These are phyloP conservation scores for Geothlypis trichas DNA, from an alignment of 2,113 vertebrate genomes.

Conservation along the genomic window DNA sequence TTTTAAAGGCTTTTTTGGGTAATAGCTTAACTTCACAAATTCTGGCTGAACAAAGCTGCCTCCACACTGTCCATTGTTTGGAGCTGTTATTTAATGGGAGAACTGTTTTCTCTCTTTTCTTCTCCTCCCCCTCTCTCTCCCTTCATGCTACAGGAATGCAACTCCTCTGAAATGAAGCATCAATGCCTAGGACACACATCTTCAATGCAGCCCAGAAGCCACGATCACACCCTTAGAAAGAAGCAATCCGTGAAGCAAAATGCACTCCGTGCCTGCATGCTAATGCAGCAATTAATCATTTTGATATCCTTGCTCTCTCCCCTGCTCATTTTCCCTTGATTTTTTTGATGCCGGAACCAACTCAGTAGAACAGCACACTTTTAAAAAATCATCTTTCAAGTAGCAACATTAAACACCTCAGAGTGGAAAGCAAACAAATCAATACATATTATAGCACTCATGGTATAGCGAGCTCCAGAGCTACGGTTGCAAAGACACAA, in stretches of 20 bases:
- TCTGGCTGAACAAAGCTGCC: not conserved
- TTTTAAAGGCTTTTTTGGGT: fast-evolving
- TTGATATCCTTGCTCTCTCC: not conserved
- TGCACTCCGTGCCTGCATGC: not conserved
- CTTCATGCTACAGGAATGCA: not conserved
- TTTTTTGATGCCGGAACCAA: constrained; percentile 38
- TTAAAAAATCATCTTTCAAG: constrained; percentile 45
- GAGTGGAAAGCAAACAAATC: constrained; percentile 43
- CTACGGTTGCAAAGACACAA: not conserved
- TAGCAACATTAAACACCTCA: constrained; percentile 8
- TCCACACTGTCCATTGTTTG: not conserved
- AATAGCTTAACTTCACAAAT: not conserved
- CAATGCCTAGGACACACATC: not conserved
- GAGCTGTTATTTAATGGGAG: not conserved
- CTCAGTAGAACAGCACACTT: not conserved
- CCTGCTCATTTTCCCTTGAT: constrained; percentile 23
- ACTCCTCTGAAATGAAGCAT: not conserved
- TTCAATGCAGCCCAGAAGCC: not conserved
- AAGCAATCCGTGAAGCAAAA: not conserved
- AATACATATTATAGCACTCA: not conserved
- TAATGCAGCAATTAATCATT: constrained; percentile 66
- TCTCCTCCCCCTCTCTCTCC: not conserved
- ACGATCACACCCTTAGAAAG: not conserved
- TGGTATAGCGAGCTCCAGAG: not conserved
- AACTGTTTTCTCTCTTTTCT: not conserved